Conservation (phyloP, 2,888 invertebrate species). For the Aethes cnicana region DNA sequence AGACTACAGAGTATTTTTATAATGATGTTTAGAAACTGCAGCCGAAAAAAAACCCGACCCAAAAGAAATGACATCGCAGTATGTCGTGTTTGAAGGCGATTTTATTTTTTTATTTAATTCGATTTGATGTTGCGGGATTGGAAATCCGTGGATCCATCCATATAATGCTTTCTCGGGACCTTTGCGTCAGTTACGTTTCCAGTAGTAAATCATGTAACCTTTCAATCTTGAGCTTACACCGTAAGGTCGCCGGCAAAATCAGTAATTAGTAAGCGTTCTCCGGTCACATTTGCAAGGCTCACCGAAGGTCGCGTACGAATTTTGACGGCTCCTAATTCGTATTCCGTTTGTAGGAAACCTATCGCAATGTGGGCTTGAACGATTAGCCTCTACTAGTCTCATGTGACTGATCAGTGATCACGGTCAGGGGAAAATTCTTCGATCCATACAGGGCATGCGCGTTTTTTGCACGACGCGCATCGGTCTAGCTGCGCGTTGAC, state of each 20-base stretch:
- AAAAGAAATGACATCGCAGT: too few relatives aligned
- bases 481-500: too few relatives aligned
- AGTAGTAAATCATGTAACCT: too few relatives aligned
- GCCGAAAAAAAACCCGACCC: too few relatives aligned
- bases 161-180: too few relatives aligned
- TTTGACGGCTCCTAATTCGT: constrained; percentile 49
- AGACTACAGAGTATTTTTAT: too few relatives aligned
- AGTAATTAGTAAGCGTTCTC: constrained; percentile 35
- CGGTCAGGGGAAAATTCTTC: constrained; percentile 31
- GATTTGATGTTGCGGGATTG: too few relatives aligned
- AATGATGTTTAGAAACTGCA: too few relatives aligned
- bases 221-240: not conserved
- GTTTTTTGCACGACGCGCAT: constrained; percentile 22
- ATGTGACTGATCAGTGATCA: constrained; percentile 31
- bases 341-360: constrained; percentile 45
- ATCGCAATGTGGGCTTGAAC: constrained; percentile 34
- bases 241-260: constrained; percentile 18
- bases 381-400: constrained; percentile 32
- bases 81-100: too few relatives aligned
- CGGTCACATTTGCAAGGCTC: constrained; percentile 45
- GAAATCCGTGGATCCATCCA: too few relatives aligned
- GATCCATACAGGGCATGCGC: constrained; percentile 23
- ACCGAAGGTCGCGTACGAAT: constrained; percentile 50
- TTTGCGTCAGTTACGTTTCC: too few relatives aligned
- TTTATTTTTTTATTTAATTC: too few relatives aligned